Percentiles rank a stretch among this genome's conserved stretches.
These are phyloP conservation scores for Acanthosepion pharaonis DNA, from an alignment of 2,888 invertebrate genomes.

Conservation along the genomic window DNA sequence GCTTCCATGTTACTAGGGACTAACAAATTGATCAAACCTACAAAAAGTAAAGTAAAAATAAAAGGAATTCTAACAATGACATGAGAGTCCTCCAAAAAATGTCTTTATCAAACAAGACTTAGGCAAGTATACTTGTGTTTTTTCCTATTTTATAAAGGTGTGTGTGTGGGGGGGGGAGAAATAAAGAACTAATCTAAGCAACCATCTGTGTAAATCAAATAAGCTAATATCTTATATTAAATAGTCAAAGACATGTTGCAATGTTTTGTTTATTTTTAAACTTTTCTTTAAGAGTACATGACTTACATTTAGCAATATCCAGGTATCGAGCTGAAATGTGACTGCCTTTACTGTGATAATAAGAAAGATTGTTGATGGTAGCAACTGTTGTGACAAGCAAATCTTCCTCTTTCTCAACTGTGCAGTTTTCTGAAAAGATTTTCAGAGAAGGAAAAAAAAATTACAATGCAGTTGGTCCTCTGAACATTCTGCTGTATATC, in stretches of 20 bases:
- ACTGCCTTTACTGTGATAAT: conserved; percentile 68
- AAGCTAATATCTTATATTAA: no score
- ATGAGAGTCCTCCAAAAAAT: not conserved
- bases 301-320: conserved; percentile 73
- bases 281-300: not conserved
- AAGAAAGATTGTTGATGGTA: conserved; percentile 89
- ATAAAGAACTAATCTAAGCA: no score
- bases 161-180: no score
- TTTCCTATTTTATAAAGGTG: no score
- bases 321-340: conserved; percentile 69
- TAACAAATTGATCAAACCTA: conserved; percentile 69
- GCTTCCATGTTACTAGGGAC: conserved; percentile 76
- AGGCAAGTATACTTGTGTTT: no score
- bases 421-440: conserved; percentile 36
- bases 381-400: conserved; percentile 85
- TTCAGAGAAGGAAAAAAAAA: not conserved
- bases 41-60: conserved; percentile 47
- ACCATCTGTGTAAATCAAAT: no score
- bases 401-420: conserved; percentile 78
- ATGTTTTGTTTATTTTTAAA: no score
- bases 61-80: not conserved
- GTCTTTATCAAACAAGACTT: no score
- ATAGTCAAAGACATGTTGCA: no score
- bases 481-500: not conserved
- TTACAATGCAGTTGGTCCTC: no score